phyloP scores from a whole-genome alignment of 2,888 invertebrate genomes.

The Eilema depressum region DNA sequence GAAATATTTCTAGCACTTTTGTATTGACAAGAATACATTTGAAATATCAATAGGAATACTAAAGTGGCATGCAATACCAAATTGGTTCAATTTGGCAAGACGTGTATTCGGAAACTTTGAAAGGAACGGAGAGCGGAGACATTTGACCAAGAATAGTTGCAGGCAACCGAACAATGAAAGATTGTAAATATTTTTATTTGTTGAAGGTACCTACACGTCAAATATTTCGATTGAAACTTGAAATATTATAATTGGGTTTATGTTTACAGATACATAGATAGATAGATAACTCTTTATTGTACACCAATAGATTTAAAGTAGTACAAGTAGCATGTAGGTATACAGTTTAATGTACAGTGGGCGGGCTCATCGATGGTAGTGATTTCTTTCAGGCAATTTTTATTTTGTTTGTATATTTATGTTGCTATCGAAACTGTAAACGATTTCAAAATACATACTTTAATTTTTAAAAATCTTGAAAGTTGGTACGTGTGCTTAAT shows the following conservation, averaged over 20 bases:
- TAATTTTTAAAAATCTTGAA: too few relatives aligned
- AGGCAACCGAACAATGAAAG: not conserved
- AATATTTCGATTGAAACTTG: not conserved
- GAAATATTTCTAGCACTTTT: slow-evolving; percentile 12
- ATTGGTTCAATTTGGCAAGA: slow-evolving; percentile 14
- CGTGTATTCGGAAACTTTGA: slow-evolving; percentile 17
- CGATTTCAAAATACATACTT: too few relatives aligned
- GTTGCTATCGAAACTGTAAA: too few relatives aligned
- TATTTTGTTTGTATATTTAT: too few relatives aligned
- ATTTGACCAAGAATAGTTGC: slow-evolving; percentile 10
- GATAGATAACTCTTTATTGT: too few relatives aligned
- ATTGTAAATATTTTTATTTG: not conserved
- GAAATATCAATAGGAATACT: slow-evolving; percentile 20
- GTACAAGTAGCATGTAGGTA: too few relatives aligned
- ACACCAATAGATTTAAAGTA: too few relatives aligned
- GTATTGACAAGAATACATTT: slow-evolving; percentile 21
- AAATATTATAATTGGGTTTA: not conserved
- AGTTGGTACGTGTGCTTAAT: too few relatives aligned
- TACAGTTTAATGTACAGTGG: too few relatives aligned
- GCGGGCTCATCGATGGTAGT: too few relatives aligned
- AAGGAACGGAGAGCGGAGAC: slow-evolving; percentile 14
- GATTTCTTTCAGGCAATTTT: too few relatives aligned
- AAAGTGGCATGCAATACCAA: slow-evolving; percentile 19
- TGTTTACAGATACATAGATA: too few relatives aligned
- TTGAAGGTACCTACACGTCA: not conserved